Conservation (phyloP, 2,888 invertebrate species). For the Argyra leucocephala region DNA sequence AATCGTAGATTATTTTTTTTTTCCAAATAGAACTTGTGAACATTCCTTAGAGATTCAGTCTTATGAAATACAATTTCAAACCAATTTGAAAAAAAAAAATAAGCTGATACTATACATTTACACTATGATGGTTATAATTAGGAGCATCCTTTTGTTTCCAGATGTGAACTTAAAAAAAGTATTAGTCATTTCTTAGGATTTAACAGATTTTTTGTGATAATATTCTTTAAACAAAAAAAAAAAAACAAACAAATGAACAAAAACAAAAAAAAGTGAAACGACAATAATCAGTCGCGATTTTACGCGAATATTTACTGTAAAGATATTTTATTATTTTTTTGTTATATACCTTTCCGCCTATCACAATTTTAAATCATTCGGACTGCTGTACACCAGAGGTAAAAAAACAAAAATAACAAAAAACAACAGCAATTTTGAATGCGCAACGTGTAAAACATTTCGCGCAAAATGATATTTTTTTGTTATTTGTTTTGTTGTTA, state of each 20-base stretch:
- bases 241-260: neutral
- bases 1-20: no score
- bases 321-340: neutral
- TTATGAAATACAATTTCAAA: no score
- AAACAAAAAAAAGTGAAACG: neutral
- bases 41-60: no score
- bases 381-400: neutral
- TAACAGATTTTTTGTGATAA: neutral
- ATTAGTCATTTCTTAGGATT: neutral
- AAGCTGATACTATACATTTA: no score
- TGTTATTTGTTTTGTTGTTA: neutral
- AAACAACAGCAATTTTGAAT: neutral
- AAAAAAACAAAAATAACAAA: neutral
- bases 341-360: neutral
- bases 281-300: constrained; percentile 1
- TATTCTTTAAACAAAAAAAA: neutral
- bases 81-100: no score
- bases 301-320: neutral
- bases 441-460: neutral
- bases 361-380: neutral
- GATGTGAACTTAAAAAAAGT: no score
- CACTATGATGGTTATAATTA: no score
- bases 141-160: no score
- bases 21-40: no score
- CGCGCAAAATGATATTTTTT: neutral